phyloP scores from a whole-genome alignment of 2,797 vertebrate species.

The Threskiornis aethiopicus region DNA sequence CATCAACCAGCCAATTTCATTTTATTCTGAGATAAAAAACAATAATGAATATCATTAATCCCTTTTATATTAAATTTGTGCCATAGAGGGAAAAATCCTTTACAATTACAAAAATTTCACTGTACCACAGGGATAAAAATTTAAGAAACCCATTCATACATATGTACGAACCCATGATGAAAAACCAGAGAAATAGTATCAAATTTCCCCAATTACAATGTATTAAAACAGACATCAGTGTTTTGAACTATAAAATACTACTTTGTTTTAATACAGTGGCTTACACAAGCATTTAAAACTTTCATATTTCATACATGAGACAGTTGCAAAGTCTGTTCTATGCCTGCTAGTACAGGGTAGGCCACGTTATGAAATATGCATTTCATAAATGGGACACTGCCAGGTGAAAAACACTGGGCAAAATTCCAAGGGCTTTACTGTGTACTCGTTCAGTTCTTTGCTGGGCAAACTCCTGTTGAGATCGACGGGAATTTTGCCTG shows the following conservation, averaged over 20 bases:
- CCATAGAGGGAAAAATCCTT: background rate
- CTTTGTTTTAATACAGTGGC: background rate
- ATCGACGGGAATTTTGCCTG: background rate
- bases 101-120: background rate
- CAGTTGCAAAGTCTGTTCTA: background rate
- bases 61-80: background rate
- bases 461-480: background rate
- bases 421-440: background rate
- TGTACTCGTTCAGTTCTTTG: background rate
- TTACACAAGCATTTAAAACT: background rate
- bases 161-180: background rate
- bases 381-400: background rate
- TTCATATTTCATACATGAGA: background rate
- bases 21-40: background rate
- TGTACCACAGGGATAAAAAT: background rate
- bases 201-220: background rate
- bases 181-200: background rate
- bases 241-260: background rate
- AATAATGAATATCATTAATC: background rate
- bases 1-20: background rate
- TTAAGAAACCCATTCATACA: background rate
- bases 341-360: background rate
- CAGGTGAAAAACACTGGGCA: background rate
- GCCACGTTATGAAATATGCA: background rate
- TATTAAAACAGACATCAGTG: background rate